Evolutionary conservation across 1,140 invertebrate species (phyloP).

Genomic region (Augochlora pura): DNA sequence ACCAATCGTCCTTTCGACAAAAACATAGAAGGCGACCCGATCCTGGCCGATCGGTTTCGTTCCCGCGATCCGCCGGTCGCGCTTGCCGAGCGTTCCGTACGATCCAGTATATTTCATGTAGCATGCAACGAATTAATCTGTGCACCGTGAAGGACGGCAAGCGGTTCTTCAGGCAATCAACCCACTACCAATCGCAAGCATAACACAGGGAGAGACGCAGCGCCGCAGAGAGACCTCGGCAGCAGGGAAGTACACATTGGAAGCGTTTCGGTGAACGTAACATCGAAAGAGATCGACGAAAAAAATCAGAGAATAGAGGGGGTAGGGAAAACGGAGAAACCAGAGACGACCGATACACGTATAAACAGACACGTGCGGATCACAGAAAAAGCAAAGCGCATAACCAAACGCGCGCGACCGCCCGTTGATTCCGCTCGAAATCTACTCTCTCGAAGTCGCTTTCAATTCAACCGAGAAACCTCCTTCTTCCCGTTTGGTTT

Average conservation of each 20-base stretch:
- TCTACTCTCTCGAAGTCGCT: neutral
- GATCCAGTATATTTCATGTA: slow-evolving; percentile 40
- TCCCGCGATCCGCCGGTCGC: neutral
- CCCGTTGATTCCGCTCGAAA: neutral
- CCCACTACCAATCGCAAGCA: slow-evolving; percentile 61
- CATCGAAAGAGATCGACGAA: neutral
- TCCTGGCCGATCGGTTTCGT: neutral
- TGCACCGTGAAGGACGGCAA: slow-evolving; percentile 52
- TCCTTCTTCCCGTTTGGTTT: too few relatives aligned
- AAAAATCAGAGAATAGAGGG: neutral
- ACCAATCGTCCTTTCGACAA: too few relatives aligned
- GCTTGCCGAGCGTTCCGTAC: slow-evolving; percentile 40
- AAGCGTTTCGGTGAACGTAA: slow-evolving; percentile 7
- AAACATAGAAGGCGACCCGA: neutral
- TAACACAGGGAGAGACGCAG: slow-evolving; percentile 30
- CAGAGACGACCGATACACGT: slow-evolving; percentile 50
- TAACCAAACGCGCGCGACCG: slow-evolving; percentile 23
- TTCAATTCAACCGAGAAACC: too few relatives aligned
- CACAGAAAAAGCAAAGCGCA: slow-evolving; percentile 59
- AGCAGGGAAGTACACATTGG: slow-evolving; percentile 3
- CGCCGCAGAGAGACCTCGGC: slow-evolving; percentile 7
- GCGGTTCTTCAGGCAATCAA: slow-evolving; percentile 49
- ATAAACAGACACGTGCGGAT: slow-evolving; percentile 51
- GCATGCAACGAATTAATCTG: slow-evolving; percentile 52
- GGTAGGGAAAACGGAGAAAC: slow-evolving; percentile 36